Evolutionary conservation across 2,888 invertebrate genomes (phyloP).

Genomic region (Candidula unifasciata): DNA sequence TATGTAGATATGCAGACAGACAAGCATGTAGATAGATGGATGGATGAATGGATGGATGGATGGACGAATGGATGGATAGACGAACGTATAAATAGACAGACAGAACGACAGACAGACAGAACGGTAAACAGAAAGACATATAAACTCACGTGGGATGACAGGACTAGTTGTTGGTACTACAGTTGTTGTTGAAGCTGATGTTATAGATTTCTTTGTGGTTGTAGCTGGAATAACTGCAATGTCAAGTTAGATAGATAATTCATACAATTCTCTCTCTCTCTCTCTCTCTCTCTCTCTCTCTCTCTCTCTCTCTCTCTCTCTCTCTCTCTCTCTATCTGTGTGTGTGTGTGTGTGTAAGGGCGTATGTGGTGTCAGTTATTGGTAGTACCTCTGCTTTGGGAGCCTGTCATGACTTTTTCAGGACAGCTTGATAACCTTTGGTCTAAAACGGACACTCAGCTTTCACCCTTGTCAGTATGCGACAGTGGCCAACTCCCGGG

Average conservation of each 20-base stretch:
- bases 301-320: too few relatives aligned
- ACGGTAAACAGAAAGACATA: neutral
- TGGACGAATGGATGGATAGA: neutral
- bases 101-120: neutral
- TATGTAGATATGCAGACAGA: neutral
- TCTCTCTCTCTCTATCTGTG: too few relatives aligned
- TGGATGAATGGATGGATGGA: neutral
- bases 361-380: too few relatives aligned
- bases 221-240: slow-evolving; percentile 42
- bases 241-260: neutral
- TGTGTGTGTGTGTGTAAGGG: too few relatives aligned
- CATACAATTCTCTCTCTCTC: neutral
- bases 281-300: too few relatives aligned
- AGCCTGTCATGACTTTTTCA: too few relatives aligned
- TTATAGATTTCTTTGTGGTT: slow-evolving; percentile 23
- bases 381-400: too few relatives aligned
- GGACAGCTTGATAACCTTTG: too few relatives aligned
- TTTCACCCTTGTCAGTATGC: too few relatives aligned
- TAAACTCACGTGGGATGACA: slow-evolving; percentile 47
- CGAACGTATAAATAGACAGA: neutral
- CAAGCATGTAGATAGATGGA: neutral
- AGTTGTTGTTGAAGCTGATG: slow-evolving; percentile 39
- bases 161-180: slow-evolving; percentile 37
- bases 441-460: too few relatives aligned
- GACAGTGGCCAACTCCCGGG: too few relatives aligned